phyloP scores from a whole-genome alignment of 2,797 vertebrate genomes.

The Thripadectes ignobilis region DNA sequence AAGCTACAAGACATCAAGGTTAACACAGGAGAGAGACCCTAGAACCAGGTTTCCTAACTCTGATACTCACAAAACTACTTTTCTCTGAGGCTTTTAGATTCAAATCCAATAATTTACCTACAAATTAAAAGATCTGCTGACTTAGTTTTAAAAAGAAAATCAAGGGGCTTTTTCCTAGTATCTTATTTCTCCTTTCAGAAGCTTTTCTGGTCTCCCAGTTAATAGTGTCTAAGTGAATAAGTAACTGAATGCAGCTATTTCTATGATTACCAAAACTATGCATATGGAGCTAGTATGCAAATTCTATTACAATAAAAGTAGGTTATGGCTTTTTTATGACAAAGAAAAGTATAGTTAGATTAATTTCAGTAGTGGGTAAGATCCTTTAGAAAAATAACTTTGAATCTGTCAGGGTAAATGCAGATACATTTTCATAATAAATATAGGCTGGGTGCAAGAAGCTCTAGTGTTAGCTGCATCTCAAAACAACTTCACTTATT shows the following conservation, averaged over 20 bases:
- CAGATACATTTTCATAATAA: background rate
- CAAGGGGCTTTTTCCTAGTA: background rate
- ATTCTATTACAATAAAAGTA: background rate
- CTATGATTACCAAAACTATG: background rate
- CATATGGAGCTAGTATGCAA: background rate
- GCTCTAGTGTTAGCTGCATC: background rate
- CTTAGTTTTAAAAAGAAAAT: background rate
- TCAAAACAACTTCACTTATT: background rate
- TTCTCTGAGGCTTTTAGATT: conserved; percentile 13
- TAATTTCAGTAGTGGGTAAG: background rate
- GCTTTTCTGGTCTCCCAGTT: background rate
- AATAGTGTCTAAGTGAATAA: background rate
- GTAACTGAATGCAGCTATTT: background rate
- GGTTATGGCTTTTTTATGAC: background rate
- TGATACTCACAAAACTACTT: background rate
- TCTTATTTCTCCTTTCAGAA: background rate
- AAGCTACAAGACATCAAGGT: background rate
- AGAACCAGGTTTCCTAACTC: background rate
- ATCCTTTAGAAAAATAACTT: background rate
- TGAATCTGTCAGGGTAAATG: background rate
- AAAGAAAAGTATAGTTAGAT: background rate
- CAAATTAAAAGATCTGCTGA: background rate
- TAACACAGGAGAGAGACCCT: background rate
- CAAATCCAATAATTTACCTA: background rate
- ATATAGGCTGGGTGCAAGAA: background rate